phyloP scores from a whole-genome alignment of 2,113 vertebrate species.

The Odontophorus gujanensis region DNA sequence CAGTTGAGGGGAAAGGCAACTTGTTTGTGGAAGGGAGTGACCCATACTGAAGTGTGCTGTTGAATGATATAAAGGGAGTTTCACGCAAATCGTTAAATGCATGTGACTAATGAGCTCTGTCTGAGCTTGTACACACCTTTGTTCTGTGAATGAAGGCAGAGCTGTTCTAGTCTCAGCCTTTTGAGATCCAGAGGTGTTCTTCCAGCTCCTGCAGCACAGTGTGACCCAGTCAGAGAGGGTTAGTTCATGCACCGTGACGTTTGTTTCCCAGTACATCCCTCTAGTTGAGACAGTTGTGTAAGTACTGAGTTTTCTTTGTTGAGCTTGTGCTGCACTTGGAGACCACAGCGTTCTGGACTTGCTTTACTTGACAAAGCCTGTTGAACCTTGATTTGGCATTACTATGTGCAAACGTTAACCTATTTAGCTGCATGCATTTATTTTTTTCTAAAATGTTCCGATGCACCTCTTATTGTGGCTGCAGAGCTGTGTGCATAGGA shows the following conservation, averaged over 20 bases:
- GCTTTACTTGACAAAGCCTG: neutral
- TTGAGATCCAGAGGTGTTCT: neutral
- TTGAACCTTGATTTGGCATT: neutral
- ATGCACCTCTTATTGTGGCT: neutral
- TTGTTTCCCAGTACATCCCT: neutral
- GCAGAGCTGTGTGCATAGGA: too few relatives aligned
- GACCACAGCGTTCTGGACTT: neutral
- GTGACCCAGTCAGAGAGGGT: neutral
- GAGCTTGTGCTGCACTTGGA: neutral
- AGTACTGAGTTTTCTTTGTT: neutral
- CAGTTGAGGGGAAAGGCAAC: neutral
- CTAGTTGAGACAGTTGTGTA: neutral
- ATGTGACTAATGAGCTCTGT: neutral
- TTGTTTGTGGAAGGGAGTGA: neutral
- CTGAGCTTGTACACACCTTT: neutral
- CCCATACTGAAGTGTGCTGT: neutral
- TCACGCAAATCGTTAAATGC: neutral
- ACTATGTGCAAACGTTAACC: neutral
- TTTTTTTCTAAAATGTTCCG: neutral
- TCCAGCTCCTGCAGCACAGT: neutral
- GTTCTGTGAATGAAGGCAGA: neutral
- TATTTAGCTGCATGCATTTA: neutral
- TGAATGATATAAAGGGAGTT: neutral
- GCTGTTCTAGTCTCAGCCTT: neutral
- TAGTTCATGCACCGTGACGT: neutral